These are phyloP conservation scores for Hydrocynus forskahlii DNA, from an alignment of 2,797 vertebrate genomes.

Conservation along the genomic window DNA sequence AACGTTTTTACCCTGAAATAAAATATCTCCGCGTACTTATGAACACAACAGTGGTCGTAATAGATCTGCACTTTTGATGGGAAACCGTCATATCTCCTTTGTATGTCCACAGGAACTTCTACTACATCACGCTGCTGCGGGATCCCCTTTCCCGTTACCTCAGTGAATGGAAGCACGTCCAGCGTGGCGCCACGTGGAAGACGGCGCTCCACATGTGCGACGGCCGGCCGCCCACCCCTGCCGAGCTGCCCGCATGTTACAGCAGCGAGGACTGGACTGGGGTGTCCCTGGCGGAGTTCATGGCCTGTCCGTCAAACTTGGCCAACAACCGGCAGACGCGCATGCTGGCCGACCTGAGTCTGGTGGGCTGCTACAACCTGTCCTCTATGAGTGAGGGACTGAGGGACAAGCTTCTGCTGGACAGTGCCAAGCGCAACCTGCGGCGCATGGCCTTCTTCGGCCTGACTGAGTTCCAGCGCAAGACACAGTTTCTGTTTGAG, in stretches of 20 bases:
- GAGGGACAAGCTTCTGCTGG: slow-evolving; percentile 84
- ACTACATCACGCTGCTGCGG: slow-evolving; percentile 95
- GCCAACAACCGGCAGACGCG: slow-evolving; percentile 96
- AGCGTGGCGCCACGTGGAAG: slow-evolving; percentile 95
- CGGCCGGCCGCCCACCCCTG: slow-evolving; percentile 88
- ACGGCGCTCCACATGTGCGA: slow-evolving; percentile 95
- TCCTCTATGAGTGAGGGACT: slow-evolving; percentile 90
- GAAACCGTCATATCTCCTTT: too few species aligned
- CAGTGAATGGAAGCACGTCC: slow-evolving; percentile 97
- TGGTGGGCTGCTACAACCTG: slow-evolving; percentile 84
- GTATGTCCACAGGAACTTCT: slow-evolving; percentile 86
- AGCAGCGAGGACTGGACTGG: slow-evolving; percentile 94
- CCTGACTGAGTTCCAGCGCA: slow-evolving; percentile 94
- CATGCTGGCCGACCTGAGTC: slow-evolving; percentile 94
- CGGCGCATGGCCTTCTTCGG: slow-evolving; percentile 96
- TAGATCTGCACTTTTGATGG: too few species aligned
- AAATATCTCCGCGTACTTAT: too few species aligned
- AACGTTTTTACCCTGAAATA: too few species aligned
- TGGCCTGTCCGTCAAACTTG: slow-evolving; percentile 91
- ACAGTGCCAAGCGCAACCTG: slow-evolving; percentile 92
- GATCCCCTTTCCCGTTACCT: slow-evolving; percentile 94
- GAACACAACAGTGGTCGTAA: too few species aligned
- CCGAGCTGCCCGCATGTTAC: slow-evolving; percentile 91
- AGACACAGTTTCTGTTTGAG: slow-evolving; percentile 96
- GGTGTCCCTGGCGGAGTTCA: slow-evolving; percentile 88